phyloP scores from a whole-genome alignment of 2,888 invertebrate genomes.

The Calliphora vomitoria region DNA sequence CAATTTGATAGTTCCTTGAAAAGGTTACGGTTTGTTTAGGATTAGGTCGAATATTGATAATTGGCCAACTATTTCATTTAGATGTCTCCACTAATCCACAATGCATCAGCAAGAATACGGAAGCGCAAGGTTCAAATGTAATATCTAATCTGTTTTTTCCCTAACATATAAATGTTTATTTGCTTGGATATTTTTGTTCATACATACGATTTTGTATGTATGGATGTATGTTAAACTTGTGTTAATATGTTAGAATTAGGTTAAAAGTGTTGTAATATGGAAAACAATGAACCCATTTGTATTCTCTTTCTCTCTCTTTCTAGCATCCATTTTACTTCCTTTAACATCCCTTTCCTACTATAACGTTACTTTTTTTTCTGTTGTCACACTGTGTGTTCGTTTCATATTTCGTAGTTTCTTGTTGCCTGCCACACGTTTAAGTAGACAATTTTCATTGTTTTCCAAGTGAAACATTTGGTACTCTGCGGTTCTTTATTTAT shows the following conservation, averaged over 20 bases:
- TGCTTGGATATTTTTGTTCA: constrained; percentile 18
- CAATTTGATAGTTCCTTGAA: too few relatives aligned
- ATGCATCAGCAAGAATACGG: too few relatives aligned
- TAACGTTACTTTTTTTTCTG: constrained; percentile 12
- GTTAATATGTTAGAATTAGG: constrained; percentile 72
- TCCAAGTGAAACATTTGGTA: constrained; percentile 58
- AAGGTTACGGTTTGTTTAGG: too few relatives aligned
- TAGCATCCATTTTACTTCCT: neutral
- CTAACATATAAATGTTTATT: neutral
- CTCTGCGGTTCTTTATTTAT: constrained; percentile 62
- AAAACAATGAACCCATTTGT: constrained; percentile 68
- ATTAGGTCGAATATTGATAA: too few relatives aligned
- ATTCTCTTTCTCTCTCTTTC: neutral
- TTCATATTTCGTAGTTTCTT: constrained; percentile 47
- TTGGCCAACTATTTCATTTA: too few relatives aligned
- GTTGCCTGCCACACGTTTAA: constrained; percentile 52
- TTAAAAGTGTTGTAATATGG: constrained; percentile 72
- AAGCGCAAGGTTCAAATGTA: too few relatives aligned
- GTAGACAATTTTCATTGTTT: constrained; percentile 61
- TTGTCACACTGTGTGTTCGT: neutral
- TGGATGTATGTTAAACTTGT: constrained; percentile 50
- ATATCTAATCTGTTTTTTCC: neutral
- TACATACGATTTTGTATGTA: constrained; percentile 24
- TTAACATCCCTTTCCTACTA: constrained; percentile 13
- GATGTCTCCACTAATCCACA: too few relatives aligned